Conservation (phyloP, 92 coral and sea anemone genomes). For the Porites evermanni region DNA sequence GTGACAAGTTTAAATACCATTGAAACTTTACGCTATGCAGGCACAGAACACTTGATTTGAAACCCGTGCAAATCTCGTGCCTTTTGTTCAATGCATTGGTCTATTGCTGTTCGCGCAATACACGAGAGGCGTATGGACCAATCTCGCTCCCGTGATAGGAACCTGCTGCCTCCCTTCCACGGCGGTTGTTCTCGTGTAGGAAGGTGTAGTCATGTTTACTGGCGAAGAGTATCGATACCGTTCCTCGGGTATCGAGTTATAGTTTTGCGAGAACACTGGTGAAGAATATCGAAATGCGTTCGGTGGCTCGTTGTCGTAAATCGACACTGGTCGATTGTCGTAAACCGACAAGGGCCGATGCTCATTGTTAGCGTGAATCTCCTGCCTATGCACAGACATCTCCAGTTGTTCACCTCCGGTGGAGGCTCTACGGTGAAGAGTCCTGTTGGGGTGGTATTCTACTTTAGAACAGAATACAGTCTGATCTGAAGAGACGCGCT, state of each 20-base stretch:
- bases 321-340: constrained; percentile 84
- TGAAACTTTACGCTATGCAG: no score
- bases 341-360: constrained; percentile 82
- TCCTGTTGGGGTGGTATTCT: constrained; percentile 17
- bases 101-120: constrained; percentile 35
- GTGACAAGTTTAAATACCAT: no score
- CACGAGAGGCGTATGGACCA: constrained; percentile 56
- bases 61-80: background rate
- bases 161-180: constrained; percentile 61
- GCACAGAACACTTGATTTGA: background rate
- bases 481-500: constrained; percentile 77
- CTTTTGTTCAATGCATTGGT: constrained; percentile 26
- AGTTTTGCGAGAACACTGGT: constrained; percentile 68
- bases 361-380: constrained; percentile 42
- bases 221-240: constrained; percentile 65
- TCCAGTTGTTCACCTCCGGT: constrained; percentile 72
- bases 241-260: constrained; percentile 53
- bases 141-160: constrained; percentile 73
- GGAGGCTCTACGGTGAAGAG: constrained; percentile 78
- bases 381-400: constrained; percentile 21
- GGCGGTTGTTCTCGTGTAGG: constrained; percentile 54
- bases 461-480: constrained; percentile 68
- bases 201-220: constrained; percentile 36
- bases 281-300: constrained; percentile 78
- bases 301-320: constrained; percentile 87